Evolutionary conservation across 1,140 invertebrate genomes (phyloP), one percentile per base, ranked within the genome.

Genomic region (Melipona quadrifasciata): DNA sequence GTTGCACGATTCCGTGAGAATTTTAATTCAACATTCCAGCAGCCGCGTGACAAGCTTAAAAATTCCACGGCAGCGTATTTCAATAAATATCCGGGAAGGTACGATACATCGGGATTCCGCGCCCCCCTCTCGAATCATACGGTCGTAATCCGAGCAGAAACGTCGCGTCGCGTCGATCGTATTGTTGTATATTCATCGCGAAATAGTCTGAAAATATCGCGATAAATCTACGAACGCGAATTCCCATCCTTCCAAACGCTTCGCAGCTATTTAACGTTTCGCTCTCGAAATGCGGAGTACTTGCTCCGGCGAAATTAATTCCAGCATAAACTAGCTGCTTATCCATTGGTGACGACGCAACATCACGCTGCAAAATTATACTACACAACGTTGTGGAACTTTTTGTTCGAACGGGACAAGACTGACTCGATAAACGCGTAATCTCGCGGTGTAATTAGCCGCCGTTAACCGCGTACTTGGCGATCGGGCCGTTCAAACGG

Each of bases 401-500:
- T 2, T 47, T 47, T 47, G 39, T 47, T 34, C 3, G 27, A 1
- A 2, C 39, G n/a, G 8, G 39, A 47, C 39, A 47, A 47, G 39
- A 47, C 39, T 85, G 86, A 51, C 12, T 84, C 51, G 57, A 8
- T 58, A 80, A 84, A 84, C 47, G 4, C 12, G 12, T 2, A 31
- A 31, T 27, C 70, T 64, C 70, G 6, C 21, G 65, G 12, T 19
- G 70, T 65, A 80, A 84, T 80, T 80, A 73, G 76, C 31, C 70
- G 16, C 14, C 55, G 73, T 83, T 39, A 74, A 61, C 16, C 39
- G n/a, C 34, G 31, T 27, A 39, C 31, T 72, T 55, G 24, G 76
- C 58, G 67, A 80, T 64, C 39, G 47, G 55, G 76, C 31, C 55
- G 39, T 51, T 84, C 65, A 78, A 78, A 73, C 21, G 77, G 27